Percentiles rank a stretch among this genome's conserved stretches.
These are phyloP conservation scores for Psylliodes chrysocephalus DNA, from an alignment of 2,888 invertebrate genomes.

Conservation along the genomic window DNA sequence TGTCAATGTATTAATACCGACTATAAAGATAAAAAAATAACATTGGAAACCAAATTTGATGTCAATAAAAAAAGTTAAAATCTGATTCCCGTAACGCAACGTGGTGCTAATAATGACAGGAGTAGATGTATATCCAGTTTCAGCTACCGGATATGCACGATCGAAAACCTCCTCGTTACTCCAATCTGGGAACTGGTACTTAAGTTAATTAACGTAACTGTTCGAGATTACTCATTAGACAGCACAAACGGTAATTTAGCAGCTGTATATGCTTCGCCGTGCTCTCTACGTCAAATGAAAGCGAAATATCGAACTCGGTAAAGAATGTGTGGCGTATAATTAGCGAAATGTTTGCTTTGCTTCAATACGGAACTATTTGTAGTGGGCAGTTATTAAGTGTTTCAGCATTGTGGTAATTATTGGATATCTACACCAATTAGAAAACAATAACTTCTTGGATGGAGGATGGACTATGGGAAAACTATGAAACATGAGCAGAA, in stretches of 20 bases:
- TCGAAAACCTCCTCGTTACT: constrained; percentile 14
- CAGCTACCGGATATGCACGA: constrained; percentile 15
- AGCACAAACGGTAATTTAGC: constrained; percentile 23
- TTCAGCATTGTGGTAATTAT: too few species aligned
- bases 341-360: background rate
- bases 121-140: constrained; percentile 9
- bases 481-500: too few species aligned
- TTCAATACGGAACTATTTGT: background rate
- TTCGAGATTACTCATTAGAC: constrained; percentile 27
- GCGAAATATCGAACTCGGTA: background rate
- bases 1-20: too few species aligned
- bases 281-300: background rate
- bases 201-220: constrained; percentile 29
- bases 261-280: background rate
- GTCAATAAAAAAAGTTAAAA: background rate
- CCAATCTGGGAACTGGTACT: constrained; percentile 24
- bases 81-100: background rate
- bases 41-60: too few species aligned
- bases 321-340: background rate
- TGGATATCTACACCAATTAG: too few species aligned
- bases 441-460: too few species aligned
- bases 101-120: background rate
- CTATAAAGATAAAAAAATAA: too few species aligned
- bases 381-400: background rate
- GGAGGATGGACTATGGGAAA: too few species aligned